Base-by-base conservation (phyloP, 2,113 vertebrate species). In the Larimichthys crocea region DNA sequence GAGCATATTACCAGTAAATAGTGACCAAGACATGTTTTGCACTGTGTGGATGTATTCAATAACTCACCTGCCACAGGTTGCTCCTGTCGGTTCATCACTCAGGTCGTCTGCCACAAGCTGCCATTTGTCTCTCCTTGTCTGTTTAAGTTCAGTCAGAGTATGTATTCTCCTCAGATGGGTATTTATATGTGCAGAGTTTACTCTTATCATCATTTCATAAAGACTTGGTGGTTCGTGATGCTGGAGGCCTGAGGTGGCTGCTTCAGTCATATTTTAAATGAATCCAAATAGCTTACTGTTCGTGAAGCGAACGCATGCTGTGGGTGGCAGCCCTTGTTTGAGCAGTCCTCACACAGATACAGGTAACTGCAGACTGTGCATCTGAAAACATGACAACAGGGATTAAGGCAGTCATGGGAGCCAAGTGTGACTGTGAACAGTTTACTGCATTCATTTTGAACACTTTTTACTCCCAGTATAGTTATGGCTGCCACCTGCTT, bases 111-210 rank as follows among this genome's bases (percentile, higher is more conserved):
- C 77, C 56, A 90, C 53, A 14, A 50, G 64, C 57, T 22, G 85
- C 94, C 92, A 95, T 64, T 70, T 88, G 48, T 95, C 93, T 74
- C 86, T 94, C 85, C 95, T 95, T 68, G 93, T 96, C 95, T 96
- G 78, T 59, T 86, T 16, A 69, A 12, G 29, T 60, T 40, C 24
- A 61, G 57, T 71, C 5, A 70, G 14, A 77, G 20, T 71, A 29
- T 53, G 67, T 10, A 57, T 67, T 48, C 35, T 35, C 35, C 31
- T 70, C 10, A 16, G 16, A 7, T 24, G 67, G 1, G 35, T 14
- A 12, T 19, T 57, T 50, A 50, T 49, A 7, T 17, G 4, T 40
- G 35, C 35, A 40, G 2, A 40, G 35, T 40, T 40, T 40, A 8
- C 35, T 40, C 35, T 8, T 40, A 40, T 8, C 35, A 40, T 40